phyloP scores from a whole-genome alignment of 2,888 invertebrate genomes.

The Drosophila nr. fundita region DNA sequence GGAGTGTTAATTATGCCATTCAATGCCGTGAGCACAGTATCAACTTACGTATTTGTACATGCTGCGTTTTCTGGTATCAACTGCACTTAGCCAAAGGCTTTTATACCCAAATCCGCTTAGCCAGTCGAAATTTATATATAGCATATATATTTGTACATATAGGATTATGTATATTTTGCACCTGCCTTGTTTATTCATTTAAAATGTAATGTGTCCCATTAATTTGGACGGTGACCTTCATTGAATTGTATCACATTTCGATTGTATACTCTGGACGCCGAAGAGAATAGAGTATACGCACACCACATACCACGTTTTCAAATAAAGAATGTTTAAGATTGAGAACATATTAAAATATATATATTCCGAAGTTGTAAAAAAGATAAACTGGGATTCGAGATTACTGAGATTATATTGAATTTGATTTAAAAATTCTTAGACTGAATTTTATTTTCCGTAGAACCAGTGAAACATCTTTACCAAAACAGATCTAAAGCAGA shows the following conservation, averaged over 20 bases:
- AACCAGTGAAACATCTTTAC: background rate
- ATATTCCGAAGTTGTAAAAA: background rate
- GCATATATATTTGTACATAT: slow-evolving; percentile 6
- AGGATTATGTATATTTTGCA: background rate
- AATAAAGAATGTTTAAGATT: background rate
- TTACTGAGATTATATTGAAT: background rate
- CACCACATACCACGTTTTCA: background rate
- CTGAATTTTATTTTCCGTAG: background rate
- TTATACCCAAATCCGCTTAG: slow-evolving; percentile 43
- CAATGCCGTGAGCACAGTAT: background rate
- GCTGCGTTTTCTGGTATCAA: slow-evolving; percentile 35
- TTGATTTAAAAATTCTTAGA: background rate
- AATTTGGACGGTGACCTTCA: slow-evolving; percentile 39
- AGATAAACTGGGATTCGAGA: background rate
- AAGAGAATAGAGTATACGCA: background rate
- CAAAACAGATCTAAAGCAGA: background rate
- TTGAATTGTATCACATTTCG: slow-evolving; percentile 42
- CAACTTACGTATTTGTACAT: slow-evolving; percentile 74
- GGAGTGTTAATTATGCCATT: slow-evolving; percentile 1
- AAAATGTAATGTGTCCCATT: slow-evolving; percentile 39
- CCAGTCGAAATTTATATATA: slow-evolving; percentile 36
- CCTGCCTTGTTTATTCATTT: slow-evolving; percentile 23
- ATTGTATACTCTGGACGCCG: slow-evolving; percentile 1
- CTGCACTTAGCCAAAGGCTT: slow-evolving; percentile 35
- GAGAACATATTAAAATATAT: background rate